Percentiles rank a stretch among this genome's conserved stretches.
Conservation (phyloP, 2,888 invertebrate species). For the Tryphoninae sp. region DNA sequence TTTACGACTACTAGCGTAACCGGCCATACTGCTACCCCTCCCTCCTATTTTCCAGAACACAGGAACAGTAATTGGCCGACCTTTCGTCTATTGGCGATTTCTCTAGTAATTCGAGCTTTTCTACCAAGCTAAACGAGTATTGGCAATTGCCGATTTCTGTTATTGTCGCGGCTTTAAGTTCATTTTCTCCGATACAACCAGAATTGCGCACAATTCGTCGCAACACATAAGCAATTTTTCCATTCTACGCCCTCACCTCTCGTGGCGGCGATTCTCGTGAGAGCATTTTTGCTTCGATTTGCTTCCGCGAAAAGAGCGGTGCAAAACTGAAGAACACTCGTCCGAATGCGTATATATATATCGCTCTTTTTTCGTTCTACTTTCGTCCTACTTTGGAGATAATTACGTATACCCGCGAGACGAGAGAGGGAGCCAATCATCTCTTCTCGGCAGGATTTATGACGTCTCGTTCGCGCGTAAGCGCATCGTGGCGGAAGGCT, state of each 20-base stretch:
- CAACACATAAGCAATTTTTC: slow-evolving; percentile 35
- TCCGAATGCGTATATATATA: slow-evolving; percentile 22
- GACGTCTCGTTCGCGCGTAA: background rate
- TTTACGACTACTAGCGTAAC: slow-evolving; percentile 70
- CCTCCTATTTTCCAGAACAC: slow-evolving; percentile 7
- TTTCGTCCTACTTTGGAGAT: slow-evolving; percentile 47
- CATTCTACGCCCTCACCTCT: slow-evolving; percentile 13
- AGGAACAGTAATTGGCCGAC: slow-evolving; percentile 16
- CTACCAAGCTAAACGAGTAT: background rate
- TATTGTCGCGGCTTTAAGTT: background rate
- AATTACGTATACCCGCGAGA: slow-evolving; percentile 42
- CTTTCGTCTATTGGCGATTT: background rate
- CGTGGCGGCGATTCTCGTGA: slow-evolving; percentile 23
- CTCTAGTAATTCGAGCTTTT: background rate
- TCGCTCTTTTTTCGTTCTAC: too few relatives aligned
- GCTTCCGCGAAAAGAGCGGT: slow-evolving; percentile 30
- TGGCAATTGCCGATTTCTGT: background rate
- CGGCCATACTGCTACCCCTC: slow-evolving; percentile 7
- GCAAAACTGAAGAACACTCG: slow-evolving; percentile 5
- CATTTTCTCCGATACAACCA: background rate
- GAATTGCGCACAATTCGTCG: background rate
- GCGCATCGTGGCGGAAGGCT: background rate
- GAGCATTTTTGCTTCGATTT: slow-evolving; percentile 31
- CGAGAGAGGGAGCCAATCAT: slow-evolving; percentile 40
- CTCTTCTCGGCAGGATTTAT: slow-evolving; percentile 48